A percentile compares a stretch with the other conserved stretches of the same genome.
These are phyloP conservation scores for Sarotherodon lohbergeri DNA, from an alignment of 2,113 vertebrate species.

Conservation along the genomic window DNA sequence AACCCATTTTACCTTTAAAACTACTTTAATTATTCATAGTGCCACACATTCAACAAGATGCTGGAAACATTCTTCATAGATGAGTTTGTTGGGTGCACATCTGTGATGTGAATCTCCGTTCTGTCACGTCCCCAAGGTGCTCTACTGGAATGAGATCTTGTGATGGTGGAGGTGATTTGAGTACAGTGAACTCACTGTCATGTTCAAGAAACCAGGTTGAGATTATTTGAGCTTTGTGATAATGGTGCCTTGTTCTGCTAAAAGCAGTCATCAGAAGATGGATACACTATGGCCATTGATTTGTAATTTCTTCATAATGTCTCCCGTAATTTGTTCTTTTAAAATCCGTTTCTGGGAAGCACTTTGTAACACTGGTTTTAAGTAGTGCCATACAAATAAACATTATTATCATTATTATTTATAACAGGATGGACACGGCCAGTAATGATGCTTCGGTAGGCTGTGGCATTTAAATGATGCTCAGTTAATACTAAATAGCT, in stretches of 20 bases:
- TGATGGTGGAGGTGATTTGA: neutral
- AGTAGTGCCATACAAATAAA: neutral
- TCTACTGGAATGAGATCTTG: neutral
- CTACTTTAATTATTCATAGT: neutral
- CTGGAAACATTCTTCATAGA: neutral
- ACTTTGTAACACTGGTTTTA: neutral
- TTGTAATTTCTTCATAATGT: neutral
- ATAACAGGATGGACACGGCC: neutral
- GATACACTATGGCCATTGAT: neutral
- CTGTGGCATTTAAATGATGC: neutral
- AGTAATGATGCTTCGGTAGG: neutral
- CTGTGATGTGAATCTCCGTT: neutral
- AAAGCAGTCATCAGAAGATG: rapidly evolving
- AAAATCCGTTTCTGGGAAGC: neutral
- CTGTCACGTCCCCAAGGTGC: neutral
- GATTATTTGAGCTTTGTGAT: neutral
- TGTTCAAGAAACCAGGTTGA: neutral
- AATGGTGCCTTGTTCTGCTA: neutral
- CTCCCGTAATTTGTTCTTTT: neutral
- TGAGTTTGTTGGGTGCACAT: neutral
- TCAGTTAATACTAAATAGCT: neutral
- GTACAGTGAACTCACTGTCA: neutral
- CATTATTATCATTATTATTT: neutral
- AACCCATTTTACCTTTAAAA: neutral
- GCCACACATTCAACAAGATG: neutral